Base-by-base conservation (phyloP, 1,140 invertebrate genomes). In the Pogonomyrmex barbatus region DNA sequence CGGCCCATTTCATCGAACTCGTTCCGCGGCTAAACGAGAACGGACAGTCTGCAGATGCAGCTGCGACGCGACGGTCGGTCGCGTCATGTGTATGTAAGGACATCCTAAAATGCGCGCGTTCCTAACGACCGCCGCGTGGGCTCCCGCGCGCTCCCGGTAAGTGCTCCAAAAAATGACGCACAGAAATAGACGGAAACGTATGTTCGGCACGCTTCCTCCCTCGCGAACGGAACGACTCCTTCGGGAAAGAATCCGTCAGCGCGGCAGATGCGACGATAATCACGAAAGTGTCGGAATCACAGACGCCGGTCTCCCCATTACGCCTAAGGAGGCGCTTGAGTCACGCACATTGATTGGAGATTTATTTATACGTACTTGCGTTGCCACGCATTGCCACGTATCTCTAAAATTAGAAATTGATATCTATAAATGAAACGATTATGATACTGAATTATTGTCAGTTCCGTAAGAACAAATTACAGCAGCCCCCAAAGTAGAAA, bases 181-280 rank as follows among this genome's bases (percentile, higher is more conserved):
- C 89, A 56, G 67, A 91, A 87, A 89, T 91, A 93, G 89, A 87
- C 91, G 36, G 56, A 70, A 54, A 71, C 90, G 83, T 79, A 88
- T 89, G 88, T 70, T 88, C 70, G 87, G 90, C 91, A 87, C 90
- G 91, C 85, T 92, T 89, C 85, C 89, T 91, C 83, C 89, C 82
- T 87, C 78, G 70, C 65, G 12, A 24, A 54, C 70, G 10, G 54
- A 45, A 60, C 82, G 45, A 62, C 54, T 71, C 62, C 79, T 88
- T 87, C 81, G 89, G 89, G 88, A 90, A 89, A 89, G 60, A 58
- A 82, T 90, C 87, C 88, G 89, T 91, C 90, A 85, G 60, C 86
- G 71, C 85, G 87, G 90, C 92, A 93, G 92, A 93, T 93, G 92
- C 91, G 79, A 88, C 89, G 91, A 92, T 92, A 88, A 91, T 88